Percentiles rank a stretch among this genome's conserved stretches.
Conservation (phyloP, 2,888 invertebrate genomes). For the Colostygia pectinataria region DNA sequence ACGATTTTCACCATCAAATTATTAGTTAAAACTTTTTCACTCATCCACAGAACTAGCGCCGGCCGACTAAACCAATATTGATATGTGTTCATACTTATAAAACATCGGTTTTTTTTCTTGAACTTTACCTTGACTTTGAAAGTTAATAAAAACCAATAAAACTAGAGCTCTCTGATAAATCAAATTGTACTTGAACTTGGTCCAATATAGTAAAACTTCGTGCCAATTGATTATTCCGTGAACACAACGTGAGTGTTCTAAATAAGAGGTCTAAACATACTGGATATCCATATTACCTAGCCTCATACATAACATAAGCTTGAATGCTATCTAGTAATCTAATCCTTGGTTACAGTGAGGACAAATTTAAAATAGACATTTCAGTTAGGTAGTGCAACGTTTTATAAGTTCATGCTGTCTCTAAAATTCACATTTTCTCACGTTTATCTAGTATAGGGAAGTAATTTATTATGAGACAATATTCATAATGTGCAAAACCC, state of each 20-base stretch:
- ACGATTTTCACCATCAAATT: conserved; percentile 25
- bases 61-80: conserved; percentile 52
- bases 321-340: conserved; percentile 17
- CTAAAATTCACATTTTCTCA: conserved; percentile 38
- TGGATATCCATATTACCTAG: conserved; percentile 3
- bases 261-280: conserved; percentile 5
- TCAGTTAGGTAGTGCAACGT: neutral
- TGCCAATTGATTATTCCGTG: conserved; percentile 22
- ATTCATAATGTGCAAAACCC: conserved; percentile 32
- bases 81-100: conserved; percentile 49
- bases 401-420: conserved; percentile 22
- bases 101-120: conserved; percentile 44
- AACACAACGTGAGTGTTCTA: neutral
- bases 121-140: conserved; percentile 52
- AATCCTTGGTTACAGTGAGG: neutral
- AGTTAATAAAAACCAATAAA: conserved; percentile 33
- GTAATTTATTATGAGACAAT: conserved; percentile 42
- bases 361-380: conserved; percentile 19
- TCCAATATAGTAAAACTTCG: conserved; percentile 18
- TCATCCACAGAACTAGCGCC: conserved; percentile 42
- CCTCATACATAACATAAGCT: too few species aligned
- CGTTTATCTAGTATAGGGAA: conserved; percentile 45
- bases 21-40: conserved; percentile 24
- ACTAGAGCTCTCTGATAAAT: conserved; percentile 23
- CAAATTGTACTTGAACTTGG: conserved; percentile 12